These are phyloP conservation scores for Scopus umbretta DNA, from an alignment of 2,113 vertebrate species.

Conservation along the genomic window DNA sequence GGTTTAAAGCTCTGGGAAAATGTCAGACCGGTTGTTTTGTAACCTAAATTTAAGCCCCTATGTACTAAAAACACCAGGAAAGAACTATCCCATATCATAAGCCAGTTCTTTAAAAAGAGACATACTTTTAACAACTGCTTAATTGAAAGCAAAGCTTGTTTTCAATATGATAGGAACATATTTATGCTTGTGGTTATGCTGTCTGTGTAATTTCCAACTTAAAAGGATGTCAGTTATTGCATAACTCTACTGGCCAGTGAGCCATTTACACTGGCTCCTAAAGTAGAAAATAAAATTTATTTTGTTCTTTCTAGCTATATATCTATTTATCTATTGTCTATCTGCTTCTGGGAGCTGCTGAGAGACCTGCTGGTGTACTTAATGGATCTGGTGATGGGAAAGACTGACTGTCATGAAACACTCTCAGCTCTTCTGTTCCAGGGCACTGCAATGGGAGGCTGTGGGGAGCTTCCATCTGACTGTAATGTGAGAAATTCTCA, in stretches of 20 bases:
- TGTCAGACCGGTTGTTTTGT: background rate
- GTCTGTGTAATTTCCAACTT: background rate
- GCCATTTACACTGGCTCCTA: background rate
- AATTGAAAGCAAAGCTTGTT: constrained; percentile 21
- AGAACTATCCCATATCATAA: background rate
- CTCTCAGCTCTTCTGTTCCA: background rate
- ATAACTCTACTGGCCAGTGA: background rate
- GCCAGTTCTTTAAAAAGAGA: background rate
- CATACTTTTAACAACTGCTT: background rate
- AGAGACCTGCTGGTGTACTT: background rate
- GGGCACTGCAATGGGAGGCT: background rate
- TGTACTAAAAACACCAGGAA: constrained; percentile 22
- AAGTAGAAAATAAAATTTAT: background rate
- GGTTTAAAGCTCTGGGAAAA: constrained; percentile 4
- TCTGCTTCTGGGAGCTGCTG: background rate
- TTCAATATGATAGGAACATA: background rate
- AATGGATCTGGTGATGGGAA: background rate
- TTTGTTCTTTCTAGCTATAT: background rate
- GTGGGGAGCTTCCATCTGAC: background rate
- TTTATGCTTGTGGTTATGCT: background rate
- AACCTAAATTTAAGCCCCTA: constrained; percentile 16
- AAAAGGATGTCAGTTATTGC: background rate
- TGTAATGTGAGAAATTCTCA: accelerated
- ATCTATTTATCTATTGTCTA: background rate
- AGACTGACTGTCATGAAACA: background rate